Base-by-base conservation (phyloP, 2,113 vertebrate species). In the Bufo bufo region DNA sequence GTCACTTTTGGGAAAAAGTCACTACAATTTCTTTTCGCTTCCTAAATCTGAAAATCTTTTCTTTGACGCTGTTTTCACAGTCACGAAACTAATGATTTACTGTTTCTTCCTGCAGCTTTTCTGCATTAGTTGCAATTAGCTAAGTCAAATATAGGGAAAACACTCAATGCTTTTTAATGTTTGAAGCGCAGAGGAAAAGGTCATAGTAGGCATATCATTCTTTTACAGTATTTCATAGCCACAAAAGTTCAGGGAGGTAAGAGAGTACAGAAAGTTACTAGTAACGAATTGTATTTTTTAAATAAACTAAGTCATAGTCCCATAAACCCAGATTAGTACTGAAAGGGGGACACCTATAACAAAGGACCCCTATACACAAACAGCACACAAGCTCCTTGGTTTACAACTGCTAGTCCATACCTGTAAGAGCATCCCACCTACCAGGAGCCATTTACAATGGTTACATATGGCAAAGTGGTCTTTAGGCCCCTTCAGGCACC, bases 111-210 rank as follows among this genome's bases (percentile, higher is more conserved):
- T 87, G 56, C 47, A 45, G 52, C 85, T 84, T 75, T 8, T 9
- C 1, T 89, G 86, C 79, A 20, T 49, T 47, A 0, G 69, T 1
- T 0, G 78, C 2, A 82, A 0, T 50, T 84, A 77, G 23, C 19
- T 65, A 43, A 87, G 17, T 72, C 66, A 10, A 33, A 85, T 80
- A 71, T 69, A 19, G 2, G 89, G 91, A 5, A 47, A 49, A 81
- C 0, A 0, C 33, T 84, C 65, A 49, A 43, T 85, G 2, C 65
- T 16, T 4, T n/a, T 69, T 85, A 77, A 1, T 87, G 65, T 84
- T 49, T 65, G 90, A 72, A 90, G 33, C 79, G 16, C 87, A 77
- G 6, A 85, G 6, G 6, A 88, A 91, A 92, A 93, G 61, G 50
- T 90, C 84, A 91, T 12, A 82, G 20, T 4, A 90, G 82, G 59